A percentile compares a stretch with the other conserved stretches of the same genome.
Conservation (phyloP, 1,140 invertebrate genomes). For the Tetragnatha versicolor region DNA sequence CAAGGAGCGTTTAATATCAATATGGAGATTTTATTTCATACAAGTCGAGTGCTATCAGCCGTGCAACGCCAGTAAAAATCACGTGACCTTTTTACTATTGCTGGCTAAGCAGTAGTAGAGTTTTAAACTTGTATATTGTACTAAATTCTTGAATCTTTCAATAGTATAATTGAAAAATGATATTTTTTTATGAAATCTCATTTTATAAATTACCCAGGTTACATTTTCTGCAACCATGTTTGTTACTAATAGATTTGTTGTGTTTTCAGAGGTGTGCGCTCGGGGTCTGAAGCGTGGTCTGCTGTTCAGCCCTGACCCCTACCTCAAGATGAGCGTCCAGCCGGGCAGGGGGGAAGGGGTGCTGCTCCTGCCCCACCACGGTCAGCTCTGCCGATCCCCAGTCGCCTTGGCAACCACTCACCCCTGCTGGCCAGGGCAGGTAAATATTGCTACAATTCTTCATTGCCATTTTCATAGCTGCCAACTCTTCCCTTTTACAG, state of each 20-base stretch:
- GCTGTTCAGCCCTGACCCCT: constrained; percentile 69
- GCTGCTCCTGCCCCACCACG: constrained; percentile 63
- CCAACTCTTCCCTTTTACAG: not conserved
- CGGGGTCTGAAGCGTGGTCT: constrained; percentile 67
- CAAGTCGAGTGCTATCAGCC: too few relatives aligned
- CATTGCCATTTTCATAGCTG: not conserved
- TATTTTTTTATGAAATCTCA: too few relatives aligned
- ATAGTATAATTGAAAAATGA: too few relatives aligned
- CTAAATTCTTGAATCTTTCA: too few relatives aligned
- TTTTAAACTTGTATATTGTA: too few relatives aligned
- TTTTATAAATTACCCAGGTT: not conserved
- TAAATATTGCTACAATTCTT: constrained; percentile 54
- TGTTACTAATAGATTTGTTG: not conserved
- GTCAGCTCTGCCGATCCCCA: constrained; percentile 63
- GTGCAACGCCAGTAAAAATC: too few relatives aligned
- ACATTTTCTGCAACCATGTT: not conserved
- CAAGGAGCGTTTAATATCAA: too few relatives aligned
- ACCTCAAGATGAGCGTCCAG: constrained; percentile 65
- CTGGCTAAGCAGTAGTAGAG: too few relatives aligned
- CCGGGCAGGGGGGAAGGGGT: constrained; percentile 62
- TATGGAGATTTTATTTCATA: too few relatives aligned
- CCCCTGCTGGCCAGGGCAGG: constrained; percentile 64
- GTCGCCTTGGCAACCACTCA: constrained; percentile 65
- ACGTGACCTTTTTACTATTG: too few relatives aligned
- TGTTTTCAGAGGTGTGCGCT: constrained; percentile 64